These are phyloP conservation scores for Spicauda simplicius DNA, from an alignment of 2,888 invertebrate species.

Conservation along the genomic window DNA sequence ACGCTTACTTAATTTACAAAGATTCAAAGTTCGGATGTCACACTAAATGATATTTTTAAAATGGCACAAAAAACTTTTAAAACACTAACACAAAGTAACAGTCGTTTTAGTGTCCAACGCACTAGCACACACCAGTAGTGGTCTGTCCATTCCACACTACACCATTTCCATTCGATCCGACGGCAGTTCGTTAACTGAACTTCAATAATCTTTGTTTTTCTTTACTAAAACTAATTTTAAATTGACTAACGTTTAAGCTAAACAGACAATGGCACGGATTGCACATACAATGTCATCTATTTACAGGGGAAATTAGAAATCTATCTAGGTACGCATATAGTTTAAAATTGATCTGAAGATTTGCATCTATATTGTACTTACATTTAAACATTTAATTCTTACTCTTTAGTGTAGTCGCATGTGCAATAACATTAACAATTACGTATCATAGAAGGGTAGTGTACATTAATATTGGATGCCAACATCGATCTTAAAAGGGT, in stretches of 20 bases:
- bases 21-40: constrained; percentile 85
- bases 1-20: constrained; percentile 77
- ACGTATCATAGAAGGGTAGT: constrained; percentile 75
- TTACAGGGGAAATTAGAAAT: constrained; percentile 73
- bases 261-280: constrained; percentile 84
- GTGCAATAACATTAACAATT: constrained; percentile 71
- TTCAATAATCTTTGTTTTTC: constrained; percentile 45
- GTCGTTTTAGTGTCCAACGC: constrained; percentile 71
- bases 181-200: constrained; percentile 52
- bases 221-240: constrained; percentile 62
- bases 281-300: constrained; percentile 78
- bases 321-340: constrained; percentile 60
- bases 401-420: constrained; percentile 70
- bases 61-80: constrained; percentile 85
- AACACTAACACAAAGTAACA: constrained; percentile 84
- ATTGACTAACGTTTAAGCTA: constrained; percentile 80
- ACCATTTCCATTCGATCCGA: constrained; percentile 47
- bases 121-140: constrained; percentile 57
- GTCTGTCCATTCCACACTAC: constrained; percentile 57
- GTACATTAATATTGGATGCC: constrained; percentile 64
- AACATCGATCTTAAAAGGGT: constrained; percentile 45
- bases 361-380: constrained; percentile 72
- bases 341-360: constrained; percentile 72
- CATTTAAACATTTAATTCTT: constrained; percentile 71
- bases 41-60: constrained; percentile 81